Conservation (phyloP, 2,797 vertebrate genomes). For the Arremon aurantiirostris region DNA sequence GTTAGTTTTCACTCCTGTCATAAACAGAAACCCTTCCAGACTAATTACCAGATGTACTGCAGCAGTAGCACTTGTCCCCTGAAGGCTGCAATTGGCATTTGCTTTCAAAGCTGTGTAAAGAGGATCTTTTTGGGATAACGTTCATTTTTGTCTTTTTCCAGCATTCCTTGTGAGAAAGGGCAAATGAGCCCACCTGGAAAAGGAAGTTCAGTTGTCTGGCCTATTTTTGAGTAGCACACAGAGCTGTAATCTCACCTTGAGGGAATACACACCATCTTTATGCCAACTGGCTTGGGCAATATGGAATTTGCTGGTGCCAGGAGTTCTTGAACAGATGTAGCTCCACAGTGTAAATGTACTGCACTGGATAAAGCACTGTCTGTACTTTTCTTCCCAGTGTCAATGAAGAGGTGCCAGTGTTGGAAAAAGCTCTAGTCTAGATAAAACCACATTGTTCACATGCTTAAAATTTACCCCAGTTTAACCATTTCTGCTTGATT, state of each 20-base stretch:
- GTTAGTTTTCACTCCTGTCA: background rate
- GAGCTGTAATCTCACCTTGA: background rate
- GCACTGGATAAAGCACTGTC: background rate
- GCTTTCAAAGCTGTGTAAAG: background rate
- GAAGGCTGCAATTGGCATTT: background rate
- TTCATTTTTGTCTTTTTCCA: background rate
- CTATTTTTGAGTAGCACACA: background rate
- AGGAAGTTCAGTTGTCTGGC: background rate
- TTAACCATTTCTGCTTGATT: background rate
- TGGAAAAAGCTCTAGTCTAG: background rate
- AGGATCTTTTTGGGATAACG: background rate
- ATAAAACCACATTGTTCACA: background rate
- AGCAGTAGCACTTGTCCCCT: background rate
- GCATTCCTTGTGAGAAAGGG: background rate
- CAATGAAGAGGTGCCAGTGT: background rate
- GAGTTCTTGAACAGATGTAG: background rate
- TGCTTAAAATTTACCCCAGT: background rate
- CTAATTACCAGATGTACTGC: constrained; percentile 4
- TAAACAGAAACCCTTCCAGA: constrained; percentile 16
- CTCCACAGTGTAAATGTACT: background rate
- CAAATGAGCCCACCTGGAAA: background rate
- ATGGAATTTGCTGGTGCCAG: background rate
- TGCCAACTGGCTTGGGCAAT: background rate
- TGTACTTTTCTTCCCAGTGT: background rate
- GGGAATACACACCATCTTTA: background rate